Evolutionary conservation across 2,888 invertebrate genomes (phyloP), one percentile per base, ranked within the genome.

Genomic region (Zaprionus lineosus): DNA sequence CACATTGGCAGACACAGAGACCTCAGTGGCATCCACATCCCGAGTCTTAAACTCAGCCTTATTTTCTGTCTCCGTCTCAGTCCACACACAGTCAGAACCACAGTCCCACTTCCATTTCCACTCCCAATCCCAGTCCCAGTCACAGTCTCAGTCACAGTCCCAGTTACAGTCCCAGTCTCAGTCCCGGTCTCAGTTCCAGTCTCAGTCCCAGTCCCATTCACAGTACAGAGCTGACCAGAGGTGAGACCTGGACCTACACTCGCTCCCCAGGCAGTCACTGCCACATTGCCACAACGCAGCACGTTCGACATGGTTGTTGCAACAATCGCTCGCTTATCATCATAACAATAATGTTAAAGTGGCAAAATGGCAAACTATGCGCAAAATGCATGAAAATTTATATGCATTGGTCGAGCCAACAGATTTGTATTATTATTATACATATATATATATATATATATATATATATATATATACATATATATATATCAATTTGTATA

Each of bases 331-430:
- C 86, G 82, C 86, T 86, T 86, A 86, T 88, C 86, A 88, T 86
- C 86, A 86, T 88, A 87, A 87, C 86, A 88, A 88, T 88, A 87
- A 87, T 86, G 87, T 86, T 86, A 84, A 87, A 86, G 87, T 87
- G 88, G 85, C 87, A 88, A 87, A 87, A 86, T 87, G 87, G 86
- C 85, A 85, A 86, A 87, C 84, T 76, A 84, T 77, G 61, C 64
- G 73, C 68, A 74, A 83, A 88, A 84, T 76, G 74, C 77, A 86
- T 84, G n/a, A 78, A 78, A 87, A 86, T 84, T 86, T 86, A 84
- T 84, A 72, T 74, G 56, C 77, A 40, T 48, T 50, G 57, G 56
- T 19, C 18, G n/a, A 36, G 74, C 44, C 46, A 60, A 63, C 75
- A 60, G 67, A 78, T 74, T 78, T 72, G 68, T 68, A n/a, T n/a